Evolutionary conservation across 2,797 vertebrate genomes (phyloP).

Genomic region (Xenopus petersii): DNA sequence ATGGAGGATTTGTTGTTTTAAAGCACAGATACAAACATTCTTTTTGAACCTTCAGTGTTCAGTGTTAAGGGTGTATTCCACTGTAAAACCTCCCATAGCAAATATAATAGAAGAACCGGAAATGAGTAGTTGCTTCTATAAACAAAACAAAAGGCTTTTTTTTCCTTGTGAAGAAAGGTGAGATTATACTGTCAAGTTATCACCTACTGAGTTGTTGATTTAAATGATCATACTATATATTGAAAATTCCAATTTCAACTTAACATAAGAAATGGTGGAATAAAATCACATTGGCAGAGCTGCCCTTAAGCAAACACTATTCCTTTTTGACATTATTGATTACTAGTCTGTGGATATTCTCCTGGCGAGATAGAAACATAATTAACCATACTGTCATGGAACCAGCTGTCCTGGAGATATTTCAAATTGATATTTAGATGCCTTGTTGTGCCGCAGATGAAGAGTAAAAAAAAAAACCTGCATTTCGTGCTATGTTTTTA

Average conservation of each 20-base stretch:
- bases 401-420: constrained; percentile 47
- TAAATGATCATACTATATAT: constrained; percentile 22
- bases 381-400: constrained; percentile 54
- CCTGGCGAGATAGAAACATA: constrained; percentile 51
- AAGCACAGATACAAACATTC: too few relatives aligned
- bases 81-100: too few relatives aligned
- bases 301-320: constrained; percentile 48
- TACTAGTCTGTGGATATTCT: constrained; percentile 46
- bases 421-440: constrained; percentile 50
- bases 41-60: too few relatives aligned
- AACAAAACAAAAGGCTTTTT: too few relatives aligned
- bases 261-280: constrained; percentile 20
- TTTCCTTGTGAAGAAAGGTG: too few relatives aligned
- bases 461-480: constrained; percentile 21
- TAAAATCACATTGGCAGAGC: constrained; percentile 32
- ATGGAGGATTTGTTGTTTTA: too few relatives aligned
- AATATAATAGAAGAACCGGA: too few relatives aligned
- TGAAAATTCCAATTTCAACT: constrained; percentile 32
- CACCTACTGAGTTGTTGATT: constrained; percentile 30
- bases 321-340: constrained; percentile 53
- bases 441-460: constrained; percentile 33
- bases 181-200: constrained; percentile 22
- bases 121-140: too few relatives aligned
- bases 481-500: constrained; percentile 28
- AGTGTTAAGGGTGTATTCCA: too few relatives aligned